A percentile compares a stretch with the other conserved stretches of the same genome.
Conservation (phyloP, 2,888 invertebrate genomes). For the Brenthis ino region DNA sequence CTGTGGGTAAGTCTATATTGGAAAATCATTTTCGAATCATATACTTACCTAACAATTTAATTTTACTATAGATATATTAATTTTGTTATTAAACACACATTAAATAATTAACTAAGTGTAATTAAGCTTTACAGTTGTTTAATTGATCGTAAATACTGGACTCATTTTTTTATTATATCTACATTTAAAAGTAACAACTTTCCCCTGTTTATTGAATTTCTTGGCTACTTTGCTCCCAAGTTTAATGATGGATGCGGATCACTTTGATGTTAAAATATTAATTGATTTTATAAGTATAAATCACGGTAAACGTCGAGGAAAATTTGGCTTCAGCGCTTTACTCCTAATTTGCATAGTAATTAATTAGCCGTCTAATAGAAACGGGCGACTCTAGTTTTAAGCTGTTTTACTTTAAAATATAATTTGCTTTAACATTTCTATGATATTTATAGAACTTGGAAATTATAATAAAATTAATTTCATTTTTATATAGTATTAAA, state of each 20-base stretch:
- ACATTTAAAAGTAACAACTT: constrained; percentile 39
- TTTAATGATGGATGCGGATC: constrained; percentile 49
- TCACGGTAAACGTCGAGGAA: constrained; percentile 47
- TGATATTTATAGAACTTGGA: background rate
- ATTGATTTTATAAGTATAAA: constrained; percentile 54
- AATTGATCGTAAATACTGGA: constrained; percentile 34
- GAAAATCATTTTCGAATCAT: too few relatives aligned
- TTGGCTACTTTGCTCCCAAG: constrained; percentile 45
- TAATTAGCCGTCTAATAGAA: constrained; percentile 43
- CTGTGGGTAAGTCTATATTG: too few relatives aligned
- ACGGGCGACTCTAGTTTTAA: constrained; percentile 30
- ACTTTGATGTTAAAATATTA: constrained; percentile 57
- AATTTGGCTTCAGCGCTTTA: constrained; percentile 43
- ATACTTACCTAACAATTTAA: background rate
- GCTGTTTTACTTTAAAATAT: constrained; percentile 28
- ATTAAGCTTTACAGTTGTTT: constrained; percentile 31
- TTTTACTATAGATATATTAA: background rate
- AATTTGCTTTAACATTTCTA: background rate
- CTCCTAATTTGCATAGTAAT: constrained; percentile 49
- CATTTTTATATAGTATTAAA: background rate
- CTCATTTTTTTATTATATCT: constrained; percentile 33
- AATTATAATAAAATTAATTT: background rate
- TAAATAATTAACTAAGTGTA: constrained; percentile 29
- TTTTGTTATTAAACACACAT: background rate
- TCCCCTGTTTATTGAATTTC: constrained; percentile 41